Evolutionary conservation across 2,888 invertebrate genomes (phyloP).

Genomic region (Ophion ventricosus): DNA sequence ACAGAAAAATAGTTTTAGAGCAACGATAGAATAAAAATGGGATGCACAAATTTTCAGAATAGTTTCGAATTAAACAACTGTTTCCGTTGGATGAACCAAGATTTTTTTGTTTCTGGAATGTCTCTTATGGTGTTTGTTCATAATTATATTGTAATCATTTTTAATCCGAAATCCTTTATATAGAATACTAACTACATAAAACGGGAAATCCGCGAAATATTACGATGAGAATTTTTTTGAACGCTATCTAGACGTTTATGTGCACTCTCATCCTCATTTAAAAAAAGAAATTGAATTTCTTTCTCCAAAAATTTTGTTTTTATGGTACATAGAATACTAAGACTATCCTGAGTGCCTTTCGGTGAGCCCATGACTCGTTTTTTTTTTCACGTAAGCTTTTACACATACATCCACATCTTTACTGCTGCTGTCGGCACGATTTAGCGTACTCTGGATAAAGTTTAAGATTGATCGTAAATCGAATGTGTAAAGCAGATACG

Average conservation of each 20-base stretch:
- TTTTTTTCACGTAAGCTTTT: not conserved
- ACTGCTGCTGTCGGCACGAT: constrained; percentile 12
- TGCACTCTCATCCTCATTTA: not conserved
- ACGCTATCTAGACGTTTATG: too few relatives aligned
- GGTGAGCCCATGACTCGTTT: constrained; percentile 15
- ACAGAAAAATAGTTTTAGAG: too few relatives aligned
- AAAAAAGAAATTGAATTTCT: not conserved
- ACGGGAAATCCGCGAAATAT: too few relatives aligned
- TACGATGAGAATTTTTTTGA: too few relatives aligned
- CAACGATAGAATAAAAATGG: too few relatives aligned
- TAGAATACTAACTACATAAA: too few relatives aligned
- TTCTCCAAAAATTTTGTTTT: not conserved
- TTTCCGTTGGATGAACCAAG: too few relatives aligned
- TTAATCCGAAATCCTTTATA: too few relatives aligned
- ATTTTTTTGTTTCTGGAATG: too few relatives aligned
- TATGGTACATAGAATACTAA: not conserved
- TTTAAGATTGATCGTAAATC: constrained; percentile 51
- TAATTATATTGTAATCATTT: not conserved
- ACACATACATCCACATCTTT: not conserved
- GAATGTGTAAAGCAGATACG: constrained; percentile 3
- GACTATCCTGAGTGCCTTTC: not conserved
- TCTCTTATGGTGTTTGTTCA: too few relatives aligned
- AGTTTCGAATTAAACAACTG: too few relatives aligned
- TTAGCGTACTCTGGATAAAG: constrained; percentile 26
- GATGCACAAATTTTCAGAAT: too few relatives aligned